Percentiles rank a stretch among this genome's conserved stretches.
These are phyloP conservation scores for Sarcophaga carnaria DNA, from an alignment of 2,888 invertebrate genomes.

Conservation along the genomic window DNA sequence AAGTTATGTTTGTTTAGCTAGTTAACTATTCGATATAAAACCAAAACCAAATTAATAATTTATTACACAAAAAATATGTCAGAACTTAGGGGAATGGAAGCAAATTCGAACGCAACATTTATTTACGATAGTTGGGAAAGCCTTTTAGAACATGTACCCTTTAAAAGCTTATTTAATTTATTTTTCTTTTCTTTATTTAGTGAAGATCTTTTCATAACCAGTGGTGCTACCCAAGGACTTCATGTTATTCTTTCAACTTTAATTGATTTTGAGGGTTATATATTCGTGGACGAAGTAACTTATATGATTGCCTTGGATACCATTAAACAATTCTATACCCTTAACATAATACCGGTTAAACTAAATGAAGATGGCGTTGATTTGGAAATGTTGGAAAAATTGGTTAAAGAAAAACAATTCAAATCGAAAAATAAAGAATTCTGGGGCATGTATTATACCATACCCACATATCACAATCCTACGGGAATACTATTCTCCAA, in stretches of 20 bases:
- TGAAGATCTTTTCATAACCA: slow-evolving; percentile 83
- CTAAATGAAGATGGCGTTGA: slow-evolving; percentile 83
- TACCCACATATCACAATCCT: slow-evolving; percentile 85
- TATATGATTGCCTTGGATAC: slow-evolving; percentile 85
- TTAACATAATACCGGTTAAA: slow-evolving; percentile 83
- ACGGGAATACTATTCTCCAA: slow-evolving; percentile 83
- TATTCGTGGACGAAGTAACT: slow-evolving; percentile 86
- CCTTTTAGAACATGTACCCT: too few relatives aligned
- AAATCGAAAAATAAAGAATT: slow-evolving; percentile 81
- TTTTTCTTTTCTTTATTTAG: slow-evolving; percentile 76
- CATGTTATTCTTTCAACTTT: slow-evolving; percentile 83
- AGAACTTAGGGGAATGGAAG: too few relatives aligned
- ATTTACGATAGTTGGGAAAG: too few relatives aligned
- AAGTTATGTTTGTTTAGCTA: slow-evolving; percentile 50
- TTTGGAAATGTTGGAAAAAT: slow-evolving; percentile 81
- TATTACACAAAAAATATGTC: too few relatives aligned
- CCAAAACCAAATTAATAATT: too few relatives aligned
- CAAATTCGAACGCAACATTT: too few relatives aligned
- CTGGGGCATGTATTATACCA: slow-evolving; percentile 84
- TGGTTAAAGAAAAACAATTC: slow-evolving; percentile 79
- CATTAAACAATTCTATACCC: slow-evolving; percentile 83
- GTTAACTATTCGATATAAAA: too few relatives aligned
- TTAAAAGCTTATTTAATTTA: slow-evolving; percentile 57
- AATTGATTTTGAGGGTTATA: slow-evolving; percentile 83
- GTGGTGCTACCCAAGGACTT: slow-evolving; percentile 85